A percentile compares a stretch with the other conserved stretches of the same genome.
Conservation (phyloP, 2,888 invertebrate species). For the Drosophila vallismaia region DNA sequence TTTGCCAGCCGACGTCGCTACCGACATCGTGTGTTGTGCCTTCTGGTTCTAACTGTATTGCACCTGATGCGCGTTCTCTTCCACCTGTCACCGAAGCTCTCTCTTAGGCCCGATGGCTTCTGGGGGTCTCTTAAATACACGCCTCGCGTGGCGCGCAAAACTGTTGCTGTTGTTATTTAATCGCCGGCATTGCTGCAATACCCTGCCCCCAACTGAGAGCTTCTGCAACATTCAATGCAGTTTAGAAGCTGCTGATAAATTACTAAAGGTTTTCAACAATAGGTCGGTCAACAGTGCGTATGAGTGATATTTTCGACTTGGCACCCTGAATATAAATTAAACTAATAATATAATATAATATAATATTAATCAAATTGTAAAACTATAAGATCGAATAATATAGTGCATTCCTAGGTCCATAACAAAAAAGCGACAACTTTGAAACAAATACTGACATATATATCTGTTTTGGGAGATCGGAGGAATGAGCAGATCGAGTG, state of each 20-base stretch:
- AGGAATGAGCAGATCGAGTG: conserved; percentile 7
- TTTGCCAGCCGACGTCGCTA: conserved; percentile 52
- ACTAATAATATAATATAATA: too few species aligned
- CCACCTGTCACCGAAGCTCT: not conserved
- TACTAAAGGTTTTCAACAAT: not conserved
- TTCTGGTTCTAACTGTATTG: conserved; percentile 38
- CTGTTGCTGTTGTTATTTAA: conserved; percentile 77
- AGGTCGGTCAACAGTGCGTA: not conserved
- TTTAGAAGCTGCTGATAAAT: too few species aligned
- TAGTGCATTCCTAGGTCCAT: conserved; percentile 3
- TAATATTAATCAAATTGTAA: too few species aligned
- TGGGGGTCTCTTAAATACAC: conserved; percentile 16
- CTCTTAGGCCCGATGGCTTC: conserved; percentile 40
- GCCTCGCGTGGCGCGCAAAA: conserved; percentile 69
- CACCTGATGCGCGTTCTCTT: conserved; percentile 65
- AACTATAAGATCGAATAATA: not conserved
- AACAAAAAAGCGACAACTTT: too few species aligned
- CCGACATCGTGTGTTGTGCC: conserved; percentile 28
- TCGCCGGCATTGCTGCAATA: conserved; percentile 50
- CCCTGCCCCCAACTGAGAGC: conserved; percentile 24
- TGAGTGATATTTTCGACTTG: not conserved
- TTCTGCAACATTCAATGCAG: too few species aligned
- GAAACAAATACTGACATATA: not conserved
- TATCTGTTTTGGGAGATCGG: conserved; percentile 2
- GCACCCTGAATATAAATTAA: not conserved